A percentile compares a stretch with the other conserved stretches of the same genome.
Evolutionary conservation across 2,113 vertebrate species (phyloP).

Genomic region (Callaeas wilsoni): DNA sequence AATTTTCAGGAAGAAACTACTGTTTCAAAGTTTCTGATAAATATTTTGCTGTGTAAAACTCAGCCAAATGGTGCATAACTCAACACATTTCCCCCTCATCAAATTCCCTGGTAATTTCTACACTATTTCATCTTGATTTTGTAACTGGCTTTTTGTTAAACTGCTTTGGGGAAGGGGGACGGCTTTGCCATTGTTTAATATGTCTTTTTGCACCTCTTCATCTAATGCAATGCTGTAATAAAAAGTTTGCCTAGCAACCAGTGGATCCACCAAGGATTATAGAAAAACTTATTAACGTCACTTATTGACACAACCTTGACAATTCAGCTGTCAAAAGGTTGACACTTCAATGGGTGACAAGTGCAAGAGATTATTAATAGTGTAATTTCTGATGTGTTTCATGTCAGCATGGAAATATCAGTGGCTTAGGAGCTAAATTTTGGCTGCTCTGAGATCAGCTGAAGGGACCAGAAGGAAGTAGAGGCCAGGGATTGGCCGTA

Average conservation of each 20-base stretch:
- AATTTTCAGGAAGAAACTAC: constrained; percentile 19
- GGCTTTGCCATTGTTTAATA: background rate
- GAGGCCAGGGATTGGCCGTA: background rate
- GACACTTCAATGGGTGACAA: background rate
- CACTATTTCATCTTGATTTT: background rate
- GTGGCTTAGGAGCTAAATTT: background rate
- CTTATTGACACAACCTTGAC: constrained; percentile 14
- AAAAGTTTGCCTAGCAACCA: constrained; percentile 29
- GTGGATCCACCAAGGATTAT: background rate
- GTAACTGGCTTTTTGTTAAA: constrained; percentile 6
- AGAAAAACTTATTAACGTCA: background rate
- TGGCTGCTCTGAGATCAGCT: background rate
- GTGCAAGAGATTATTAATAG: background rate
- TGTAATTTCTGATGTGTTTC: background rate
- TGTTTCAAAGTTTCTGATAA: constrained; percentile 23
- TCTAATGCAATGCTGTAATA: background rate
- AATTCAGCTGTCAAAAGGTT: constrained; percentile 10
- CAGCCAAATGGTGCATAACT: background rate
- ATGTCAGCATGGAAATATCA: background rate
- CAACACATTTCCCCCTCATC: background rate
- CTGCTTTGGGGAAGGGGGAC: background rate
- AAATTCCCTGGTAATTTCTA: background rate
- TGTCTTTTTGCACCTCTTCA: background rate
- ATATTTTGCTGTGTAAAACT: constrained; percentile 8
- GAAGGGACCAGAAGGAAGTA: background rate